Evolutionary conservation across 2,113 vertebrate species (phyloP).

Genomic region (Pimephales promelas): DNA sequence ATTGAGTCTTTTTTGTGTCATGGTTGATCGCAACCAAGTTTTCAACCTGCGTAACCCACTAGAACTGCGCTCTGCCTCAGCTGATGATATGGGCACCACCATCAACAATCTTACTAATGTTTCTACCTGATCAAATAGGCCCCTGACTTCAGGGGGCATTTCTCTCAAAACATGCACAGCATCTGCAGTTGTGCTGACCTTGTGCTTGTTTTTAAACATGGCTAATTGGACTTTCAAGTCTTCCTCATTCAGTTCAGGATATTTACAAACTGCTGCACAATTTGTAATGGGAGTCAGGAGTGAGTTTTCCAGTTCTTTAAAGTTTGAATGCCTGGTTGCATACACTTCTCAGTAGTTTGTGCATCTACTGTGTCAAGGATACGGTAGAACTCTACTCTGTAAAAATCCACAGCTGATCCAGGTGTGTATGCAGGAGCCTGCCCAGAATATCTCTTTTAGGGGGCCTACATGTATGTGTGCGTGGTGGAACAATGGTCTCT

Average conservation of each 20-base stretch:
- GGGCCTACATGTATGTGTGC: background rate
- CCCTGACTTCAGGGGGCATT: slow-evolving; percentile 39
- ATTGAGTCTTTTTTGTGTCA: slow-evolving; percentile 3
- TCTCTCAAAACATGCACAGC: slow-evolving; percentile 38
- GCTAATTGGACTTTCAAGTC: slow-evolving; percentile 15
- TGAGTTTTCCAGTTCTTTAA: background rate
- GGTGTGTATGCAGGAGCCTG: background rate
- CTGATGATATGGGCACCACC: slow-evolving; percentile 29
- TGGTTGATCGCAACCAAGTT: background rate
- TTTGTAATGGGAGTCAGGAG: background rate
- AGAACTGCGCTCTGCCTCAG: background rate
- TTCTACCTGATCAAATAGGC: slow-evolving; percentile 36
- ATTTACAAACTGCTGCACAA: background rate
- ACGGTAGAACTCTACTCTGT: background rate
- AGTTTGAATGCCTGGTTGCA: background rate
- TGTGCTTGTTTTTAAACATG: slow-evolving; percentile 41
- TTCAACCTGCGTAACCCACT: background rate
- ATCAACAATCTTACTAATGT: slow-evolving; percentile 37
- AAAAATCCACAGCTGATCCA: background rate
- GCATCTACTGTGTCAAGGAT: background rate
- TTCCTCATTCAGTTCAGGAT: background rate
- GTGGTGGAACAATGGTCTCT: background rate
- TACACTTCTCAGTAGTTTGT: background rate
- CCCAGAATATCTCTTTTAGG: background rate
- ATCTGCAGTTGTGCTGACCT: slow-evolving; percentile 42